phyloP scores from a whole-genome alignment of 2,888 invertebrate genomes.

The Drosophila multiciliata region DNA sequence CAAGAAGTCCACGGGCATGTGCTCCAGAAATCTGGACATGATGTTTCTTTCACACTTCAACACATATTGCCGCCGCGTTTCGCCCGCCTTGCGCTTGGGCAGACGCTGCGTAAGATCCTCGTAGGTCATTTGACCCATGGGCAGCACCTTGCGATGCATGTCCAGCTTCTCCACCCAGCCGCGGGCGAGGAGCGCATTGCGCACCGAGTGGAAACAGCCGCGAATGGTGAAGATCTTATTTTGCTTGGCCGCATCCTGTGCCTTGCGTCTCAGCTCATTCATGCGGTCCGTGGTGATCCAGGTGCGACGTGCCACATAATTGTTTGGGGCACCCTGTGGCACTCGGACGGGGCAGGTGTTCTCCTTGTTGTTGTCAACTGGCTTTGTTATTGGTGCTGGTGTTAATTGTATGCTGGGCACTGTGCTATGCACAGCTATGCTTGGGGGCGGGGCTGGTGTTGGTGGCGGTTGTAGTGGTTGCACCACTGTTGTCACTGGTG shows the following conservation, averaged over 20 bases:
- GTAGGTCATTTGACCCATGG: slow-evolving; percentile 79
- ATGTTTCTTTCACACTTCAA: slow-evolving; percentile 89
- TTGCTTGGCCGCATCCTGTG: slow-evolving; percentile 88
- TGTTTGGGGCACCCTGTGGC: slow-evolving; percentile 67
- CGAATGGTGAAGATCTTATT: slow-evolving; percentile 89
- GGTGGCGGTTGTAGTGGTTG: slow-evolving; percentile 43
- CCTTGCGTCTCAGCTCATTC: slow-evolving; percentile 88
- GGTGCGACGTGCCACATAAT: slow-evolving; percentile 80
- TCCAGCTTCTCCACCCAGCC: slow-evolving; percentile 88
- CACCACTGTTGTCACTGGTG: slow-evolving; percentile 9
- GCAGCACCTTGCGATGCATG: slow-evolving; percentile 81
- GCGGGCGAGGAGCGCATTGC: slow-evolving; percentile 89
- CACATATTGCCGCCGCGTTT: slow-evolving; percentile 86
- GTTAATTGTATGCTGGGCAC: slow-evolving; percentile 71
- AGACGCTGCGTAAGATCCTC: slow-evolving; percentile 84
- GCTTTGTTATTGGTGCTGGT: slow-evolving; percentile 35
- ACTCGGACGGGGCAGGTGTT: slow-evolving; percentile 33
- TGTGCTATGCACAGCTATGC: slow-evolving; percentile 17
- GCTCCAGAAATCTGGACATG: slow-evolving; percentile 91
- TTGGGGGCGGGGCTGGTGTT: slow-evolving; percentile 39
- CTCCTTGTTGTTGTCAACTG: slow-evolving; percentile 49
- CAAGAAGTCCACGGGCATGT: slow-evolving; percentile 93
- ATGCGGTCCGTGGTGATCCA: slow-evolving; percentile 89
- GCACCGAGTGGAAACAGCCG: slow-evolving; percentile 90
- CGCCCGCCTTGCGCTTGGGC: slow-evolving; percentile 83